Conservation (phyloP, 2,113 vertebrate species). For the Hystrix cristata region DNA sequence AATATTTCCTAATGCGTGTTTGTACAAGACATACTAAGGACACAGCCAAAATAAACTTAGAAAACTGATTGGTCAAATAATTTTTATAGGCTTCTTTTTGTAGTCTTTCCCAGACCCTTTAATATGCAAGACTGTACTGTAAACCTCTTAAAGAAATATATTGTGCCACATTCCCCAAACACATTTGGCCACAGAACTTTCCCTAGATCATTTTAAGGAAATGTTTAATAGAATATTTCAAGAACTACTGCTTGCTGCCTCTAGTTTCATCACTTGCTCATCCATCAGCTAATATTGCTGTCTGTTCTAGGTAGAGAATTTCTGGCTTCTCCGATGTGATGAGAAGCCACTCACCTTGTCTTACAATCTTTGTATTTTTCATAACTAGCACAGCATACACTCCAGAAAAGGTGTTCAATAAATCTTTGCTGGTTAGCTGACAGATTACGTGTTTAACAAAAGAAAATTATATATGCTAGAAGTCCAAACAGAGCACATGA, state of each 20-base stretch:
- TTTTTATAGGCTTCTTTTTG: constrained; percentile 17
- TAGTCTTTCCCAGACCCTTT: background rate
- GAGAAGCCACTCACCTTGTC: background rate
- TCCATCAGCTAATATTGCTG: background rate
- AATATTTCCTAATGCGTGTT: background rate
- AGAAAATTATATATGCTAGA: constrained; percentile 52
- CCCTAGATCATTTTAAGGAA: constrained; percentile 47
- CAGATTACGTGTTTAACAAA: constrained; percentile 48
- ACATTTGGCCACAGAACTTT: constrained; percentile 43
- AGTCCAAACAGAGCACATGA: constrained; percentile 74
- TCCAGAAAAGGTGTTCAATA: background rate
- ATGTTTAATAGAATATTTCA: constrained; percentile 35
- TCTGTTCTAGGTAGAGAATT: background rate
- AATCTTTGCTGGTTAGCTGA: constrained; percentile 52
- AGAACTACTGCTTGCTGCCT: background rate
- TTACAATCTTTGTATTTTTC: constrained; percentile 1
- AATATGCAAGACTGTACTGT: constrained; percentile 6
- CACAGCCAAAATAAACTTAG: background rate
- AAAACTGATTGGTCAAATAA: constrained; percentile 6
- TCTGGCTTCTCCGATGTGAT: background rate
- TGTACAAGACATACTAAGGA: background rate
- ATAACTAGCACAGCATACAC: background rate
- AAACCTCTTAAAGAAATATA: constrained; percentile 57
- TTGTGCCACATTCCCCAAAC: constrained; percentile 53
- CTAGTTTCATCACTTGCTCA: background rate